phyloP scores from a whole-genome alignment of 2,113 vertebrate species.

The Seriola dumerili region DNA sequence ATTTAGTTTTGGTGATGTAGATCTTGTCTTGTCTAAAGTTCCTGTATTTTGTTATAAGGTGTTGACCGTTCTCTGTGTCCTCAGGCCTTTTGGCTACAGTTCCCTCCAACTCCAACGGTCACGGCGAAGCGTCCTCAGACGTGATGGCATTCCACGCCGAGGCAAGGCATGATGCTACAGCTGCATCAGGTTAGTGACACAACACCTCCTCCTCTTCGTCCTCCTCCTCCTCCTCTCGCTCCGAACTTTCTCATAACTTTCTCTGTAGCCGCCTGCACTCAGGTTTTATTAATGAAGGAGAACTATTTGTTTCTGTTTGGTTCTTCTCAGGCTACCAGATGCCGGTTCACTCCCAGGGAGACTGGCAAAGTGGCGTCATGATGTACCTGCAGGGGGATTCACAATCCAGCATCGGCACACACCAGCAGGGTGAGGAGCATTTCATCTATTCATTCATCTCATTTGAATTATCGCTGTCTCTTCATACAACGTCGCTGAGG shows the following conservation, averaged over 20 bases:
- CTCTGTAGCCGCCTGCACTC: background rate
- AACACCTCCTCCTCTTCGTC: background rate
- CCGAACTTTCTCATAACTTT: background rate
- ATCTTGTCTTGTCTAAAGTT: background rate
- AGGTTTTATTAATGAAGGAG: background rate
- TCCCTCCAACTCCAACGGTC: slow-evolving; percentile 77
- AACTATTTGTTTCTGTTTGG: background rate
- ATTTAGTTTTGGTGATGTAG: too few species aligned
- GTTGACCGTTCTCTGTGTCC: slow-evolving; percentile 10
- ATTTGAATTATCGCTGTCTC: too few species aligned
- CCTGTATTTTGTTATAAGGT: background rate
- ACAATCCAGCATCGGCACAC: slow-evolving; percentile 53
- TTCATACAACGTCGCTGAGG: background rate
- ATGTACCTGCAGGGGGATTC: slow-evolving; percentile 75
- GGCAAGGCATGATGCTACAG: slow-evolving; percentile 35
- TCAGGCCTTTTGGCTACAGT: slow-evolving; percentile 83
- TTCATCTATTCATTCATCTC: background rate
- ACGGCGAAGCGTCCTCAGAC: slow-evolving; percentile 63
- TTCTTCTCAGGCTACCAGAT: slow-evolving; percentile 75
- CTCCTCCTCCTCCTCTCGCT: background rate
- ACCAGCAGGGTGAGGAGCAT: slow-evolving; percentile 71
- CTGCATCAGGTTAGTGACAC: slow-evolving; percentile 62
- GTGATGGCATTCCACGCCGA: slow-evolving; percentile 66
- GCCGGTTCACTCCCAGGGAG: slow-evolving; percentile 69
- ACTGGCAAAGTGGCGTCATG: slow-evolving; percentile 78